phyloP scores from a whole-genome alignment of 2,888 invertebrate genomes.

The Leptinotarsa juncta region DNA sequence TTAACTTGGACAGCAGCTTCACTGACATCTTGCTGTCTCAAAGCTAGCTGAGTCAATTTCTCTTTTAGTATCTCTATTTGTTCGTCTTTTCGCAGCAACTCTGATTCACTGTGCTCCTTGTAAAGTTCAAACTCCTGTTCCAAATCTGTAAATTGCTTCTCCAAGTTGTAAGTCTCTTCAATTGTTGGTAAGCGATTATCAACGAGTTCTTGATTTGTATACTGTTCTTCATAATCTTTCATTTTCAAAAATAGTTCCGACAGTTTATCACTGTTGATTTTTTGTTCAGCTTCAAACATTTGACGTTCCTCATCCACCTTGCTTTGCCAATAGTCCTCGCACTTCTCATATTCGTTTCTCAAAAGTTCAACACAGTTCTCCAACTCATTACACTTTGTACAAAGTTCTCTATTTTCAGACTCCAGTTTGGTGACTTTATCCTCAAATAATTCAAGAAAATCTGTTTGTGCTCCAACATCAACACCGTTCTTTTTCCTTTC shows the following conservation, averaged over 20 bases:
- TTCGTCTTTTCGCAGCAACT: slow-evolving; percentile 69
- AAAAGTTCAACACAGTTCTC: slow-evolving; percentile 81
- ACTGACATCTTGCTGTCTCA: slow-evolving; percentile 52
- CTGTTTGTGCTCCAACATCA: slow-evolving; percentile 52
- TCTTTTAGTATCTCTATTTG: slow-evolving; percentile 70
- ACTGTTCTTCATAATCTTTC: slow-evolving; percentile 84
- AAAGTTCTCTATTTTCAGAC: slow-evolving; percentile 63
- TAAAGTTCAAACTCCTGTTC: slow-evolving; percentile 77
- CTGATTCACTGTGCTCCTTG: slow-evolving; percentile 67
- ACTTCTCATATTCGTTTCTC: slow-evolving; percentile 82
- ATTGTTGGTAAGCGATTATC: slow-evolving; percentile 77
- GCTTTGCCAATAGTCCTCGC: slow-evolving; percentile 88
- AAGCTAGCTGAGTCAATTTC: slow-evolving; percentile 65
- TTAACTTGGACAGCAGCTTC: slow-evolving; percentile 51
- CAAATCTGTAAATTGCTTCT: slow-evolving; percentile 77
- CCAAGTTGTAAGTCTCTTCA: slow-evolving; percentile 78
- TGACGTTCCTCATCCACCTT: slow-evolving; percentile 84
- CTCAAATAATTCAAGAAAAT: slow-evolving; percentile 50
- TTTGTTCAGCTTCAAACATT: slow-evolving; percentile 80
- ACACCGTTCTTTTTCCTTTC: slow-evolving; percentile 34
- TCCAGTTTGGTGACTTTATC: slow-evolving; percentile 49
- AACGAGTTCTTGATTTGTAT: slow-evolving; percentile 68
- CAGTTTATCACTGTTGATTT: slow-evolving; percentile 80
- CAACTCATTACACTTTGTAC: slow-evolving; percentile 73
- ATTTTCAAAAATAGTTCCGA: slow-evolving; percentile 79